Conservation (phyloP, 2,113 vertebrate species). For the Lophotis ruficrista region DNA sequence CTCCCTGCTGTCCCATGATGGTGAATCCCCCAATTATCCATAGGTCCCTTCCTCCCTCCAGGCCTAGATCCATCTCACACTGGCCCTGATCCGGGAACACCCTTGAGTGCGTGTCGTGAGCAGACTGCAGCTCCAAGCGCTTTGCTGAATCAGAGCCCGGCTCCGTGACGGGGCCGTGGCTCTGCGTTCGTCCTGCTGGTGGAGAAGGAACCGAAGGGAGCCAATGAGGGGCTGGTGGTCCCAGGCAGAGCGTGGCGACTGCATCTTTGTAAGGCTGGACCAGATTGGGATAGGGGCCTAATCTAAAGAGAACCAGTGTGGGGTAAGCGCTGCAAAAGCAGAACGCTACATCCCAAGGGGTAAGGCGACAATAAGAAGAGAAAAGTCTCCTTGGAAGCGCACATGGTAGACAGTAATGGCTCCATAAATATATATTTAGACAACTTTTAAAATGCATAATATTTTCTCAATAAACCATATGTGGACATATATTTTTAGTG, state of each 20-base stretch:
- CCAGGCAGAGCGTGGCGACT: not conserved
- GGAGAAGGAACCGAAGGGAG: not conserved
- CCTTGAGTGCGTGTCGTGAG: not conserved
- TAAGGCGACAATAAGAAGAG: not conserved
- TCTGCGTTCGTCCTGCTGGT: not conserved
- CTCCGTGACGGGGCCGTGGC: rapidly evolving
- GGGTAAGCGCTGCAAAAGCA: not conserved
- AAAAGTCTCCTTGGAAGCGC: slow-evolving; percentile 31
- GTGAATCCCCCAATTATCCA: not conserved
- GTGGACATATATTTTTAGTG: slow-evolving; percentile 68
- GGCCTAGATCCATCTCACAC: not conserved
- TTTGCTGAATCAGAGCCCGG: not conserved
- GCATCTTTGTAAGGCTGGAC: not conserved
- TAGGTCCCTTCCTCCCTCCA: not conserved
- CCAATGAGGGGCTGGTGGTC: not conserved
- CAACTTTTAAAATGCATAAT: slow-evolving; percentile 67
- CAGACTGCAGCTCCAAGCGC: not conserved
- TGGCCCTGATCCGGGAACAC: not conserved
- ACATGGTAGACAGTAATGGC: slow-evolving; percentile 16
- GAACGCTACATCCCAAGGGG: slow-evolving; percentile 1
- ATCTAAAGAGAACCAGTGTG: not conserved
- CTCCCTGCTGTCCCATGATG: not conserved
- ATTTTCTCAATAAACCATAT: slow-evolving; percentile 74
- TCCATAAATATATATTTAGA: slow-evolving; percentile 67
- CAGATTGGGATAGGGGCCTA: not conserved